These are phyloP conservation scores for Pristionchus maxplancki DNA, from an alignment of 2,888 invertebrate genomes.

Conservation along the genomic window DNA sequence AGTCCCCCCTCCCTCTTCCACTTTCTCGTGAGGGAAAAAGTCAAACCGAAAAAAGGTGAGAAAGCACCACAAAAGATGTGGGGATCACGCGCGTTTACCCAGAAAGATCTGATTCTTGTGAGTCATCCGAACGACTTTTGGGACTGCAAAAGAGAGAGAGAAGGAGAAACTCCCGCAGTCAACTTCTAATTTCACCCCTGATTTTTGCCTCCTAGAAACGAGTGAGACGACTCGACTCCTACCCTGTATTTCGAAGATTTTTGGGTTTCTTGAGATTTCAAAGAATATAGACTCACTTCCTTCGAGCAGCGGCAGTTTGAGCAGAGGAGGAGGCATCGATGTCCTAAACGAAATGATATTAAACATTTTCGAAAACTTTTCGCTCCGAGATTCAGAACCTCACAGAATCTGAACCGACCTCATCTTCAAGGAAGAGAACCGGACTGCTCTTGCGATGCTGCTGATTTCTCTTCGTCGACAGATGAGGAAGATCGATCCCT, in stretches of 20 bases:
- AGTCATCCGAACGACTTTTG: background rate
- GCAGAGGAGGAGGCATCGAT: background rate
- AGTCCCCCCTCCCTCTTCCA: background rate
- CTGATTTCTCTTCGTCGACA: constrained; percentile 2
- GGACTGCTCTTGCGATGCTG: constrained; percentile 42
- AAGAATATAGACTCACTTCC: background rate
- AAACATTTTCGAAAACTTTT: no score
- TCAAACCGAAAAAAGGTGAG: background rate
- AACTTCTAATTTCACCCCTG: constrained; percentile 8
- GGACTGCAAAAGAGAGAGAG: background rate
- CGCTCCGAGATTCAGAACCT: background rate
- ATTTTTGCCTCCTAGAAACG: background rate
- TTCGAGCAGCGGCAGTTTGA: background rate
- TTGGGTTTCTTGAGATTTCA: background rate
- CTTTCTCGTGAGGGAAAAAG: background rate
- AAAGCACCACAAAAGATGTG: background rate
- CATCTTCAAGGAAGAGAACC: constrained; percentile 20
- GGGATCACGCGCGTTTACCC: background rate
- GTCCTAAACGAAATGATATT: background rate
- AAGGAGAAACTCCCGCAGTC: background rate
- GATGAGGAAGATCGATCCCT: constrained; percentile 17
- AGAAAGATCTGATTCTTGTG: background rate
- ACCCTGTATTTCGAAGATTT: background rate
- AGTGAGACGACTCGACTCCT: background rate
- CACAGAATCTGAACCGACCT: background rate